Percentiles rank a stretch among this genome's conserved stretches.
Evolutionary conservation across 2,888 invertebrate species (phyloP).

Genomic region (Tachina fera): DNA sequence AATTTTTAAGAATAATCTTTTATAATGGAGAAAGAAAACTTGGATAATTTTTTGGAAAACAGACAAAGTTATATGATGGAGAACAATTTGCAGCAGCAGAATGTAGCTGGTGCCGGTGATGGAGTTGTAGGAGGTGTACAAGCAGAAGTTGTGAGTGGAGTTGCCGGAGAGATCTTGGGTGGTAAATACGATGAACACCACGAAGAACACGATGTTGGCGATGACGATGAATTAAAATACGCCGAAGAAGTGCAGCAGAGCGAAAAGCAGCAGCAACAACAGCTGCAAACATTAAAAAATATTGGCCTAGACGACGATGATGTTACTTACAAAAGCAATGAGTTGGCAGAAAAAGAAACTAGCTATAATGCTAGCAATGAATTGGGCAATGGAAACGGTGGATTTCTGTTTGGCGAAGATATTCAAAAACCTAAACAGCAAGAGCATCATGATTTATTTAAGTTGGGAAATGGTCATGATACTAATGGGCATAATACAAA

Average conservation of each 20-base stretch:
- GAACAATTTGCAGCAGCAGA: conserved; percentile 74
- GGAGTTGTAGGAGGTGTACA: conserved; percentile 71
- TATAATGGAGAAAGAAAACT: conserved; percentile 80
- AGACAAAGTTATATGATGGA: conserved; percentile 76
- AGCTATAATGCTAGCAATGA: conserved; percentile 64
- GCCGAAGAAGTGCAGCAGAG: conserved; percentile 87
- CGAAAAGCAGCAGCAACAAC: conserved; percentile 79
- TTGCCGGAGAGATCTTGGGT: conserved; percentile 70
- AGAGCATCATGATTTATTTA: conserved; percentile 56
- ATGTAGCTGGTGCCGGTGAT: conserved; percentile 70
- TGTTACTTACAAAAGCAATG: conserved; percentile 62
- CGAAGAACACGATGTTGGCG: conserved; percentile 83
- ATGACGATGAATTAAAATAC: conserved; percentile 95
- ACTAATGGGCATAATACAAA: conserved; percentile 47
- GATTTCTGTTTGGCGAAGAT: conserved; percentile 54
- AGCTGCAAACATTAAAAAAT: conserved; percentile 61
- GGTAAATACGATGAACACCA: conserved; percentile 76
- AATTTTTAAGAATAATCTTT: conserved; percentile 11
- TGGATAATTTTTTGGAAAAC: conserved; percentile 78
- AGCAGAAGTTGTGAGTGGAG: conserved; percentile 69
- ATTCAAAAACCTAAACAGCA: conserved; percentile 60
- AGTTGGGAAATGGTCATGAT: conserved; percentile 74
- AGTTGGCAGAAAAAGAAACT: conserved; percentile 70
- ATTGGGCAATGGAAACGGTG: conserved; percentile 66
- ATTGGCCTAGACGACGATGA: conserved; percentile 72